Evolutionary conservation across 2,888 invertebrate genomes (phyloP), one percentile per base, ranked within the genome.

Genomic region (Dascillus cervinus): DNA sequence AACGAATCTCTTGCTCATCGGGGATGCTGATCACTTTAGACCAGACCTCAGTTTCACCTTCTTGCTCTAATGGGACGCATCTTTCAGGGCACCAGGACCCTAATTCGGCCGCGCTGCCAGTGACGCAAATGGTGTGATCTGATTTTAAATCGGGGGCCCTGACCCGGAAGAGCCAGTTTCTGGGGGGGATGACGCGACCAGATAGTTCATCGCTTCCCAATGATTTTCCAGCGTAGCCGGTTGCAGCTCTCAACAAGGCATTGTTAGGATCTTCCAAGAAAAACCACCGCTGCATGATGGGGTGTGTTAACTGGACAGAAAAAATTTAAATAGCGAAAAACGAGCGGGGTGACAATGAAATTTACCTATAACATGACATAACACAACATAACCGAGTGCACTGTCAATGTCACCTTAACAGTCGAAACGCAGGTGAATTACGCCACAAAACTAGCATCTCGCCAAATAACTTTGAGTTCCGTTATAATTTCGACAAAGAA

Each of bases 81-180:
- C 70, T 70, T 26, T 69, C 70, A 20, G 74, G 71, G 42, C 75
- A 69, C 87, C 87, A 88, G 47, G 72, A 72, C 3, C 88, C 88
- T 28, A 88, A 66, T 39, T 76, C 72, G 13, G 66, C 60, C 37
- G 73, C 75, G 55, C 72, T 78, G 22, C 88, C 88, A 12, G 78
- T 74, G 28, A 88, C 66, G 50, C 78, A 83, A 11, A 87, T 70
- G 35, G 66, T 70, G 61, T 87, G 85, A 34, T 73, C 75, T 1
- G 70, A 58, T 29, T 60, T 62, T 19, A 82, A 55, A 39, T 69
- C 53, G 11, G 70, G 60, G 58, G 66, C 65, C 51, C 73, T 47
- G 32, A 75, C 67, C 55, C 75, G 55, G 49, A 78, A 79, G 6
- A 63, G 59, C 70, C 72, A 73, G 11, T 59, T 44, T 32, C 52